Conservation (phyloP, 2,888 invertebrate genomes). For the Pollenia angustigena region DNA sequence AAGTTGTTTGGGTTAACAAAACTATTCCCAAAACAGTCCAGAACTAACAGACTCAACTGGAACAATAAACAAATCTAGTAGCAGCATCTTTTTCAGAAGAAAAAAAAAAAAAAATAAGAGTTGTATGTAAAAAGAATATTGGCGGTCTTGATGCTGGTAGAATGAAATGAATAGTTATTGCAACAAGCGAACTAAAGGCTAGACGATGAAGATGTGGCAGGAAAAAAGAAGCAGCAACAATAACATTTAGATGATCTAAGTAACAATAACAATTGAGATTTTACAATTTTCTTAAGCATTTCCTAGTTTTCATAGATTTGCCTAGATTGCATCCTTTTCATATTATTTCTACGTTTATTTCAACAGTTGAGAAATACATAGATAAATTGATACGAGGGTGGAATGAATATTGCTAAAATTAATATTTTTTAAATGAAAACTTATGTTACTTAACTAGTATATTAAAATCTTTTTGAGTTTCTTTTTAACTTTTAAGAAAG, state of each 20-base stretch:
- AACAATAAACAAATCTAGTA: slow-evolving; percentile 34
- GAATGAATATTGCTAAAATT: background rate
- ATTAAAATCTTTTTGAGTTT: no score
- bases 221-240: background rate
- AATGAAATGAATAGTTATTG: slow-evolving; percentile 18
- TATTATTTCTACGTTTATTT: slow-evolving; percentile 48
- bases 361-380: background rate
- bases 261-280: slow-evolving; percentile 70
- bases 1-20: slow-evolving; percentile 64
- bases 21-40: slow-evolving; percentile 62
- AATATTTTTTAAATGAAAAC: background rate
- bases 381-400: background rate
- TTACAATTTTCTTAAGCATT: slow-evolving; percentile 63
- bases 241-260: slow-evolving; percentile 56
- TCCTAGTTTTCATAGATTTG: slow-evolving; percentile 36
- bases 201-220: slow-evolving; percentile 29
- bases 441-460: background rate
- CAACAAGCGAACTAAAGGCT: slow-evolving; percentile 31
- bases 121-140: no score
- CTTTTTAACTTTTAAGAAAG: no score
- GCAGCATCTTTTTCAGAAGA: slow-evolving; percentile 23
- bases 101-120: background rate
- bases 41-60: slow-evolving; percentile 25
- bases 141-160: background rate
- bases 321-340: slow-evolving; percentile 32